phyloP scores from a whole-genome alignment of 2,113 vertebrate genomes.

The Sula dactylatra region DNA sequence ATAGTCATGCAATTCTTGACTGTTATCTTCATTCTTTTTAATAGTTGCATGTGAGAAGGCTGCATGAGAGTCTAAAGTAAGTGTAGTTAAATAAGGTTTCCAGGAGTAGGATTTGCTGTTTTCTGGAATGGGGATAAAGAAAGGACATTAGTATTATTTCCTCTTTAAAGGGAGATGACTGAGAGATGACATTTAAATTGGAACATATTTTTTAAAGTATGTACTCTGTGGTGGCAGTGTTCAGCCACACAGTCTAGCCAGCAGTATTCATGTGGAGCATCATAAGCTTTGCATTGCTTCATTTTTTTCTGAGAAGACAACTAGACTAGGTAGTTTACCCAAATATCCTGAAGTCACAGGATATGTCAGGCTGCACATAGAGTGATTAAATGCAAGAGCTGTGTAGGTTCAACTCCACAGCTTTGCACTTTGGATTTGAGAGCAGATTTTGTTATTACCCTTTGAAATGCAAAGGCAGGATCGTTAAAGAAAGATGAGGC shows the following conservation, averaged over 20 bases:
- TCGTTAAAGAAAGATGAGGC: accelerated
- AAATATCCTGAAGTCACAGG: not conserved
- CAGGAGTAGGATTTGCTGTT: not conserved
- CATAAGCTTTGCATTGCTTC: not conserved
- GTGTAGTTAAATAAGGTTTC: not conserved
- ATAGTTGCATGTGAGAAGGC: not conserved
- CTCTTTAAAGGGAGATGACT: not conserved
- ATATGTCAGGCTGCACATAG: not conserved
- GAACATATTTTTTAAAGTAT: not conserved
- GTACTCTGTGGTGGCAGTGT: not conserved
- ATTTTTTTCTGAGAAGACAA: not conserved
- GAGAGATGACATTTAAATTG: not conserved
- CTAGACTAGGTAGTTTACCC: not conserved
- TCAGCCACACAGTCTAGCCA: not conserved
- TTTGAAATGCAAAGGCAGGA: not conserved
- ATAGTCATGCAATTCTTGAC: not conserved
- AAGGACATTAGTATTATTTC: not conserved
- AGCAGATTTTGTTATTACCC: not conserved
- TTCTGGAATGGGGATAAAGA: not conserved
- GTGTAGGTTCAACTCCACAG: not conserved
- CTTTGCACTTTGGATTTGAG: not conserved
- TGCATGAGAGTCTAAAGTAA: not conserved
- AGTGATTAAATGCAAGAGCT: not conserved
- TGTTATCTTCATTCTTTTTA: not conserved
- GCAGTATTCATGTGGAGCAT: not conserved